Evolutionary conservation across 2,888 invertebrate species (phyloP), one percentile per base, ranked within the genome.

Genomic region (Caenorhabditis virilis): DNA sequence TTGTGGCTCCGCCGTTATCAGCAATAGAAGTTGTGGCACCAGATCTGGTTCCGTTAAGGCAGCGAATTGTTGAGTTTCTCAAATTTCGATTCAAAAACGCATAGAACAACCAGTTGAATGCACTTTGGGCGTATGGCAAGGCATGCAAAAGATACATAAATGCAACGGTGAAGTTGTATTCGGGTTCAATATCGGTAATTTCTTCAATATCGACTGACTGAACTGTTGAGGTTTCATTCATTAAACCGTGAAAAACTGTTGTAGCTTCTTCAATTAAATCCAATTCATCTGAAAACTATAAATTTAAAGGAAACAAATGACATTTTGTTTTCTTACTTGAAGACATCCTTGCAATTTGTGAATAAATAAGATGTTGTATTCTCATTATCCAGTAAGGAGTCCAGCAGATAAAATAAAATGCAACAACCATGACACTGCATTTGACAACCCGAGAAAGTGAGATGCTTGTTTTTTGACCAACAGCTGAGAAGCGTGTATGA

Each of bases 21-120:
- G 69, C 41, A 15, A 65, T 52, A 18, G 72, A 68, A 36, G 65
- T 72, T 48, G 68, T 69, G 42, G 49, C 63, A 33, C 54, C 65
- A 18, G 72, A 72, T 18, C 72, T 62, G 26, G 67, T 60, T 47
- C 65, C 72, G 38, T 69, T 72, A 33, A 54, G 53, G 42, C 62
- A 47, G 42, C 68, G 36, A 7, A 35, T 20, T n/a, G 53, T 58
- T 20, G 60, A 53, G 45, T 72, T 72, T 33, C 54, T 46, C 47
- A 72, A 51, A 53, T 72, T 72, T 35, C 76, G 63, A 59, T 82
- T 82, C 45, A 82, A 65, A 55, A 80, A 79, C 22, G 80, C 81
- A 64, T 82, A 82, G 72, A 82, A 81, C 38, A 82, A 71, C 80
- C 80, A 81, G 63, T 82, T 82, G 69, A 82, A 78, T 7, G 82